Base-by-base conservation (phyloP, 2,113 vertebrate genomes). In the Cyanistes caeruleus region DNA sequence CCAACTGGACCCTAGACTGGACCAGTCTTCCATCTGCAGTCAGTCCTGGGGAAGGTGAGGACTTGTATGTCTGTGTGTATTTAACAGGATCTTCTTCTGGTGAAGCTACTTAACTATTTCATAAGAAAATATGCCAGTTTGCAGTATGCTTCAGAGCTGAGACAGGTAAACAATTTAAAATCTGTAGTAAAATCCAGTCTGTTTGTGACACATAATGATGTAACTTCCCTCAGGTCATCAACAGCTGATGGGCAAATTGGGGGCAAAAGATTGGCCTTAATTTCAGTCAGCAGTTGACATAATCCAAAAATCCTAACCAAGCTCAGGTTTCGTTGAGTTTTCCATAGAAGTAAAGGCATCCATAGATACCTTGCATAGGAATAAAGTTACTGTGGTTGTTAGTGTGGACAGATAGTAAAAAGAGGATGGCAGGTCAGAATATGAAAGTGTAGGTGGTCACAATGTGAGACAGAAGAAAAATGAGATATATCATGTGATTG, bases 1-100 rank as follows among this genome's bases (percentile, higher is more conserved):
- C 99, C 65, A 79, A 22, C 39, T 99, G 99, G 98, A 98, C 98
- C 10, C 95, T 99, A 86, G 98, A 99, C 15, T 99, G 99, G 99
- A 97, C 98, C 60, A 97, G 33, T 85, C 97, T 99, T 58, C 99
- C 99, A 74, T 95, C 95, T 84, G 99, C 99, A 30, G 99, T 99
- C 93, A 99, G 97, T 97, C 99, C 99, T 85, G 98, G 98, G 79
- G 99, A 99, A 99, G 99, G 99, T 99, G 97, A 91, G 90, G 14
- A 11, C 28, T 77, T 79, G 43, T 59, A 16, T 59, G 14, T 60
- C 8, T 52, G 4, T 67, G 14, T n/a, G 23, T 84, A 13, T 89
- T 83, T 89, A 81, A 59, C 12, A 48, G 20, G 41, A 8, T 30
- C 4, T 1, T 5, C 24, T 81, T 72, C 39, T 74, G 39, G 22